Base-by-base conservation (phyloP, 2,888 invertebrate species). In the Sinelater perroti region DNA sequence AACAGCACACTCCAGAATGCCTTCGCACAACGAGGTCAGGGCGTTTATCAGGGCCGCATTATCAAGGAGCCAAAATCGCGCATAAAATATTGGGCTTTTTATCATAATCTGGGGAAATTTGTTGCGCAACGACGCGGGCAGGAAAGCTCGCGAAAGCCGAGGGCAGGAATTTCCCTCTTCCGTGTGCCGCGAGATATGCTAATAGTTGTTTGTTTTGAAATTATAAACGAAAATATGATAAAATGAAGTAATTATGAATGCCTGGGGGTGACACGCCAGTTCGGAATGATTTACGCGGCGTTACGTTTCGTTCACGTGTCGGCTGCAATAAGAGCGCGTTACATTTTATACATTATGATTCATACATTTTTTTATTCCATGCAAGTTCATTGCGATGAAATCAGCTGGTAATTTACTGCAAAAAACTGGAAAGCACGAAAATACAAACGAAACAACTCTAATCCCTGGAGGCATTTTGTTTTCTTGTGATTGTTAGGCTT, bases 31-130 rank as follows among this genome's bases (percentile, higher is more conserved):
- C 7, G 40, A 40, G 40, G 40, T 40, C 40, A 24, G 24, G 10
- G 8, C 24, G 10, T 40, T 40, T 40, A 40, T 40, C 40, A 20
- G 24, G 14, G 14, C 8, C 14, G 20, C 24, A 38, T 38, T 38
- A 38, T 38, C 38, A 21, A 21, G 24, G 24, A 24, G 18, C 26
- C n/a, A 24, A 40, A 40, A 40, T 40, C 40, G 13, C 20, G 40
- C 40, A 40, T 40, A 24, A 40, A 40, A 40, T 40, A 40, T 40
- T 40, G 24, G 40, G 24, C 18, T 4, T 40, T 38, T 40, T 40
- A 40, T 40, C 40, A 40, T 40, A 40, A 40, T 40, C 21, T 14
- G 14, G 14, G 40, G 40, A 40, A 24, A 40, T 24, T 10, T 21
- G 18, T 24, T 40, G 21, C 10, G 20, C 10, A 40, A 24, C 8